Evolutionary conservation across 2,113 vertebrate genomes (phyloP), one percentile per base, ranked within the genome.

Genomic region (Vimba vimba): DNA sequence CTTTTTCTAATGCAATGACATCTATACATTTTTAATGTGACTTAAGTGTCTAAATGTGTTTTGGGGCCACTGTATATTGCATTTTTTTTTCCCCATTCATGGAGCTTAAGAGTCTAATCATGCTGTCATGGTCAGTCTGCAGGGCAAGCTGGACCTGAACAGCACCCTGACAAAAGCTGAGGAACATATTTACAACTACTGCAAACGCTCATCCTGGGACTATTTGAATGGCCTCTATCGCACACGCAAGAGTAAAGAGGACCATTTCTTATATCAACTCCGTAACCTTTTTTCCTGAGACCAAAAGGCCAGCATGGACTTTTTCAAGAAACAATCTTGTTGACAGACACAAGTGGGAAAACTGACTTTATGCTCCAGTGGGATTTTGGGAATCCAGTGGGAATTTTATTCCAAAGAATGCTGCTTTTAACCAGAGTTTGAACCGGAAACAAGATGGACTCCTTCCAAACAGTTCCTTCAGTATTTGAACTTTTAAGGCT

Each of bases 141-240:
- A 96, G 89, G 93, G 95, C 62, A 94, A 89, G 21, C 90, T 96
- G 91, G 94, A 96, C 81, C 86, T 96, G 86, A 95, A 95, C 89
- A 90, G 87, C 85, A 94, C 90, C 0, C 85, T 96, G 84, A 92
- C 93, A 89, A 95, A 94, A 79, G 95, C 95, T 1, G 94, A 96
- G 92, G 86, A 91, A 47, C 94, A 91, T 81, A 93, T 96, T 89
- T 95, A 93, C 88, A 93, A 94, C 90, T 96, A 96, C 93, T 95
- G 94, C 90, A 95, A 93, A 78, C 87, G 92, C 19, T 93, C 91
- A 50, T 87, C 93, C 1, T 92, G 93, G 90, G 94, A 91, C 85
- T 92, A 90, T 23, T 85, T 94, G 86, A 93, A 86, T 6, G 74
- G 85, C 0, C 89, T 2, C 5, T 92, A 87, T 87, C 86, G 62